These are phyloP conservation scores for Saccostrea cuccullata DNA, from an alignment of 1,140 invertebrate species.

Conservation along the genomic window DNA sequence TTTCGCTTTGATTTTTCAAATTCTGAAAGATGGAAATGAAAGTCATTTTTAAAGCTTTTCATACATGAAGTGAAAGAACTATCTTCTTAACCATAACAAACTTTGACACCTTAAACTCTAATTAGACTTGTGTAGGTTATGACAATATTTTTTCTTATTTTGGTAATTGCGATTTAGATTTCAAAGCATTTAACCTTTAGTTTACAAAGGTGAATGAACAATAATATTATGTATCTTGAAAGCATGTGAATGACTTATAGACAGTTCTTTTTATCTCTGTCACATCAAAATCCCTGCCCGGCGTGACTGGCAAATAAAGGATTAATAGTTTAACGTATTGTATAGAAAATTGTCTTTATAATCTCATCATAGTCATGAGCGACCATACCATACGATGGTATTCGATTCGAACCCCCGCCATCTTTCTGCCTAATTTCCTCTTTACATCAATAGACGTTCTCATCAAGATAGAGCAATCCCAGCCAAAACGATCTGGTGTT, in stretches of 20 bases:
- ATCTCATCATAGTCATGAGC: slow-evolving; percentile 17
- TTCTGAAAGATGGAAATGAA: not conserved
- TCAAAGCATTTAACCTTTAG: no score
- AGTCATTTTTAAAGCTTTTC: not conserved
- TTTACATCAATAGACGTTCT: slow-evolving; percentile 18
- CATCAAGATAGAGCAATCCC: slow-evolving; percentile 3
- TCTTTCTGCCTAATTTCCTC: slow-evolving; percentile 18
- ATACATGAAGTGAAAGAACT: no score
- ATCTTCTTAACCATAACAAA: no score
- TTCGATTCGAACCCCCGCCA: slow-evolving; percentile 4
- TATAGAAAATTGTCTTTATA: slow-evolving; percentile 1
- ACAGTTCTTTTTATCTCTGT: not conserved
- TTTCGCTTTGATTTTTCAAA: not conserved
- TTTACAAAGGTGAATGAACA: no score
- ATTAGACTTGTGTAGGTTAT: no score
- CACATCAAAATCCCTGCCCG: not conserved
- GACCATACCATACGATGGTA: not conserved
- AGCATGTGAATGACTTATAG: not conserved
- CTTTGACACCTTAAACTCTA: no score
- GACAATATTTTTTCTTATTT: no score
- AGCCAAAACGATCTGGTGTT: not conserved
- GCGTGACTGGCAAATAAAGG: slow-evolving; percentile 16
- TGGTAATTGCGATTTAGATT: no score
- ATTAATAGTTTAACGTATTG: slow-evolving; percentile 3
- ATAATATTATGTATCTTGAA: not conserved